phyloP scores from a whole-genome alignment of 2,797 vertebrate genomes.

The Cygnus olor region DNA sequence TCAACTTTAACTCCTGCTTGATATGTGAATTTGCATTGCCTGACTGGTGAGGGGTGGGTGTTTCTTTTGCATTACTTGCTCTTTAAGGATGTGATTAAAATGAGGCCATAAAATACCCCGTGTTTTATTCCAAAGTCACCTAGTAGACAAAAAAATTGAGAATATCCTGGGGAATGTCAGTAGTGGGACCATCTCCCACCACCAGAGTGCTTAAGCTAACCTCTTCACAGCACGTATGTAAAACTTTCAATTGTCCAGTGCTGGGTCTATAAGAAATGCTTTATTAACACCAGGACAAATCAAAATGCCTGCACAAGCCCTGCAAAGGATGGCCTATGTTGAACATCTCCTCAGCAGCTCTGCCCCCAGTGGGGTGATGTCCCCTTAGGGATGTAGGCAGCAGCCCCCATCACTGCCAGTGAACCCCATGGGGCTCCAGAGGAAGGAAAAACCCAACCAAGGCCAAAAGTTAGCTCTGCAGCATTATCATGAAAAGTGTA shows the following conservation, averaged over 20 bases:
- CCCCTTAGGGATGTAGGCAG: rapidly evolving
- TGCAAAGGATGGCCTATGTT: neutral
- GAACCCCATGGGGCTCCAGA: neutral
- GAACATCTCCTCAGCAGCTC: neutral
- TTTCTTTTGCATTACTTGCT: neutral
- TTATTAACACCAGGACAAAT: neutral
- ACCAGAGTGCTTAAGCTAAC: rapidly evolving
- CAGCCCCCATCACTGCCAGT: neutral
- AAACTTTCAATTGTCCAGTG: neutral
- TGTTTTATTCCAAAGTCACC: neutral
- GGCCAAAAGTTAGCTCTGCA: neutral
- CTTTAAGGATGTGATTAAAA: neutral
- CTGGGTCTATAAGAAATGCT: neutral
- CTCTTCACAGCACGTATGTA: neutral
- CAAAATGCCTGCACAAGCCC: neutral
- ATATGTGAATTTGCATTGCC: neutral
- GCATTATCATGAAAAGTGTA: neutral
- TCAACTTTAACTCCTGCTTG: neutral
- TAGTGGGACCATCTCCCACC: neutral
- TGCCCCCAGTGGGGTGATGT: rapidly evolving
- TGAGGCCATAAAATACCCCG: neutral
- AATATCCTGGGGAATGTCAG: neutral
- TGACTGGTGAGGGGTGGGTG: neutral
- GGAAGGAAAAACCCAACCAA: neutral
- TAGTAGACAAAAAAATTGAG: neutral